phyloP scores from a whole-genome alignment of 2,113 vertebrate genomes.

The Ondatra zibethicus region DNA sequence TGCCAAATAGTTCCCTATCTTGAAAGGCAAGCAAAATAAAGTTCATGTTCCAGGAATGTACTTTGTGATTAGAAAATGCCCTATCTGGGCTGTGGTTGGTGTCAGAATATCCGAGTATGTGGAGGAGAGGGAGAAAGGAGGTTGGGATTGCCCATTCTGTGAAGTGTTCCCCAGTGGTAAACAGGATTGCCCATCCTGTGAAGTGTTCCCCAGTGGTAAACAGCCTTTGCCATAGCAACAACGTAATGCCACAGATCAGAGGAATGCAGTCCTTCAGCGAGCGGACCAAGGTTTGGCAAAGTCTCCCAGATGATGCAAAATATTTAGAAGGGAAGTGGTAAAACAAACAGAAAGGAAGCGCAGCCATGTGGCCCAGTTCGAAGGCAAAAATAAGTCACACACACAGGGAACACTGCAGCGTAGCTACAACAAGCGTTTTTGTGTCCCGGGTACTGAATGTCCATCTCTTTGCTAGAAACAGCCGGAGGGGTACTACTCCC shows the following conservation, averaged over 20 bases:
- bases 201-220: conserved; percentile 73
- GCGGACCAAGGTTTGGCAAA: conserved; percentile 69
- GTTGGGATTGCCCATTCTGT: neutral
- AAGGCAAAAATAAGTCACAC: conserved; percentile 46
- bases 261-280: conserved; percentile 29
- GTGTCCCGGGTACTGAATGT: conserved; percentile 42
- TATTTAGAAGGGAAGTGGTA: conserved; percentile 83
- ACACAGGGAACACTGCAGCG: conserved; percentile 27
- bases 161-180: conserved; percentile 5
- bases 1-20: conserved; percentile 75
- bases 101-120: conserved; percentile 35
- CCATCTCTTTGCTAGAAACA: conserved; percentile 7
- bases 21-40: conserved; percentile 67
- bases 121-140: conserved; percentile 55
- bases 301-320: conserved; percentile 84
- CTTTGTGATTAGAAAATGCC: conserved; percentile 69
- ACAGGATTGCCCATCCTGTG: neutral
- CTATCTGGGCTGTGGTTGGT: conserved; percentile 63
- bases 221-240: conserved; percentile 82
- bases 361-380: conserved; percentile 9
- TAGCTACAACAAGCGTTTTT: neutral
- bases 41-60: conserved; percentile 77
- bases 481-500: conserved; percentile 37
- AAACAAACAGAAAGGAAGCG: conserved; percentile 84
- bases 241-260: conserved; percentile 38